Evolutionary conservation across 1,140 invertebrate genomes (phyloP).

Genomic region (Drosophila busckii): DNA sequence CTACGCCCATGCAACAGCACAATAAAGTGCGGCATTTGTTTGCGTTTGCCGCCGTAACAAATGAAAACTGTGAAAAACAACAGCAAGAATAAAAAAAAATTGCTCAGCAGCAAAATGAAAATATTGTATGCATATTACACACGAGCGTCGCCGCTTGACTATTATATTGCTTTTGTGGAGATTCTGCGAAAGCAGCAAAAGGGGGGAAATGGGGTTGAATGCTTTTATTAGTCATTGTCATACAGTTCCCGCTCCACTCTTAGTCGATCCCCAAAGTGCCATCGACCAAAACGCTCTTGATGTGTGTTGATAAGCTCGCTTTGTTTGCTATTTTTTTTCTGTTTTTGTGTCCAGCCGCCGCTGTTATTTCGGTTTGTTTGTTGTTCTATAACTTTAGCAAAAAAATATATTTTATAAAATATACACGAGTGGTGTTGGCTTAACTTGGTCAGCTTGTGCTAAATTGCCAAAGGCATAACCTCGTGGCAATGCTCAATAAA

Average conservation of each 20-base stretch:
- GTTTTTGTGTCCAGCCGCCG: slow-evolving; percentile 17
- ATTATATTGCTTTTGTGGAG: slow-evolving; percentile 68
- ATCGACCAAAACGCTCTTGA: slow-evolving; percentile 62
- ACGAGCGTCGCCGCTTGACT: slow-evolving; percentile 53
- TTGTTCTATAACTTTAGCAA: slow-evolving; percentile 45
- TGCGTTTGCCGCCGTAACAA: slow-evolving; percentile 61
- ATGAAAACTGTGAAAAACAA: slow-evolving; percentile 70
- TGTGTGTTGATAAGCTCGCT: slow-evolving; percentile 57
- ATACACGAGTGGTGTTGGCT: too few species aligned
- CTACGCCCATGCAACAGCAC: not conserved
- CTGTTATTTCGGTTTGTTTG: slow-evolving; percentile 16
- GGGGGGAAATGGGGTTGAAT: slow-evolving; percentile 12
- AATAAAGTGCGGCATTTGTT: slow-evolving; percentile 46
- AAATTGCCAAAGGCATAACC: too few species aligned
- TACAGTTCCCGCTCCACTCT: slow-evolving; percentile 1
- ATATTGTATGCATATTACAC: slow-evolving; percentile 65
- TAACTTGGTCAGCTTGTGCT: too few species aligned
- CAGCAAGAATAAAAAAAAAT: slow-evolving; percentile 22
- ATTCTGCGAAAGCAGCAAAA: not conserved
- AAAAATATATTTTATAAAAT: slow-evolving; percentile 65
- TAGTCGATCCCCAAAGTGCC: slow-evolving; percentile 72
- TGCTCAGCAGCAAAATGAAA: slow-evolving; percentile 47
- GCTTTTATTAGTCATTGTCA: slow-evolving; percentile 72
- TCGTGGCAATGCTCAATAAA: too few species aligned
- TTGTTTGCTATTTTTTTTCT: slow-evolving; percentile 47